These are phyloP conservation scores for Pseudachorutes palmiensis DNA, from an alignment of 1,140 invertebrate species.

Conservation along the genomic window DNA sequence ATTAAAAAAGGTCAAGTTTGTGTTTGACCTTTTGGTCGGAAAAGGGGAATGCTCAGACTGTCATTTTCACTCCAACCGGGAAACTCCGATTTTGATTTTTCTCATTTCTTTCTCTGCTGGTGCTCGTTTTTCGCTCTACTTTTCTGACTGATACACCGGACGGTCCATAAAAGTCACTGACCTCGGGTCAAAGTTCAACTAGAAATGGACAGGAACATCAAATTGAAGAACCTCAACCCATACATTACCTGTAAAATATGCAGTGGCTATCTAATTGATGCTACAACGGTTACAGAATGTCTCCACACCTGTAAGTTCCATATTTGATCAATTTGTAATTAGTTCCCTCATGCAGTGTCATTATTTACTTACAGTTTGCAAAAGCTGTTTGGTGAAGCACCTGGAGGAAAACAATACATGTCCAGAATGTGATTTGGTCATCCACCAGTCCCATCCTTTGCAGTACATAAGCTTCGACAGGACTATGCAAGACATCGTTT, in stretches of 20 bases:
- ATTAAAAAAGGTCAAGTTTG: no score
- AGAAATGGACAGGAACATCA: constrained; percentile 73
- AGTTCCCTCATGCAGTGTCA: constrained; percentile 16
- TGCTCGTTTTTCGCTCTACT: no score
- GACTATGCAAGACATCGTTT: constrained; percentile 98
- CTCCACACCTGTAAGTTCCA: constrained; percentile 84
- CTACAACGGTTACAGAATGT: constrained; percentile 94
- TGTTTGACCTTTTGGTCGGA: no score
- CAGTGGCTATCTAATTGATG: constrained; percentile 91
- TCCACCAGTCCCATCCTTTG: constrained; percentile 93
- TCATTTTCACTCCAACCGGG: no score
- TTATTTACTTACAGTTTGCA: constrained; percentile 64
- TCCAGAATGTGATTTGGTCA: constrained; percentile 91
- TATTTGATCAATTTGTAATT: not conserved
- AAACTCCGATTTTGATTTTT: no score
- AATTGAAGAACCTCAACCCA: constrained; percentile 80
- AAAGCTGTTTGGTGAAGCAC: constrained; percentile 94
- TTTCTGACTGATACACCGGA: no score
- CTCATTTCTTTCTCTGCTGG: no score
- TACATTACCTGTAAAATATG: constrained; percentile 94
- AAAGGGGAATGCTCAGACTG: no score
- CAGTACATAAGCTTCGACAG: constrained; percentile 96
- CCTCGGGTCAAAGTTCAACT: no score
- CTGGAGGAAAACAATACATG: constrained; percentile 94
- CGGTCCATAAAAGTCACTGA: no score